Conservation (phyloP, 1,140 invertebrate species). For the Orius insidiosus region DNA sequence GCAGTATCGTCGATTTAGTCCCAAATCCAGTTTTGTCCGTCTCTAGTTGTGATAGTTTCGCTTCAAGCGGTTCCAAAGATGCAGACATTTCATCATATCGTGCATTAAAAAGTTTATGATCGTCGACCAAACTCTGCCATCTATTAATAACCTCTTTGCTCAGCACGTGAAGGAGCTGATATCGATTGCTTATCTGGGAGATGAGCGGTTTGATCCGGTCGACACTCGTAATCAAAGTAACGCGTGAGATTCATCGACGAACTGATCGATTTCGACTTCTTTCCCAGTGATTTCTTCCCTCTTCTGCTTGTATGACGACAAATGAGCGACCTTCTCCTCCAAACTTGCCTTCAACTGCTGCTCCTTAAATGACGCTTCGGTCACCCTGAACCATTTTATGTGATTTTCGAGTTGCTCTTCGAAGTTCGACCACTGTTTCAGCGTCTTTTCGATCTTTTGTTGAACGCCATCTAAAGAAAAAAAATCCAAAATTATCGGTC, state of each 20-base stretch:
- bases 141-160: conserved; percentile 78
- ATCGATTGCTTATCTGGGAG: conserved; percentile 74
- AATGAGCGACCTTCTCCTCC: conserved; percentile 57
- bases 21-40: conserved; percentile 23
- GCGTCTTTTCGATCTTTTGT: conserved; percentile 48
- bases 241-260: conserved; percentile 76
- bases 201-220: conserved; percentile 75
- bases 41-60: conserved; percentile 38
- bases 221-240: conserved; percentile 68
- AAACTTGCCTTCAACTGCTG: conserved; percentile 65
- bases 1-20: conserved; percentile 44
- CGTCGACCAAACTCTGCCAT: conserved; percentile 68
- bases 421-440: conserved; percentile 75
- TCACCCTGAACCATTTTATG: conserved; percentile 66
- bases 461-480: conserved; percentile 33
- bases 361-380: conserved; percentile 68
- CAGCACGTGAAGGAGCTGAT: conserved; percentile 62
- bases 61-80: conserved; percentile 62
- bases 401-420: conserved; percentile 61
- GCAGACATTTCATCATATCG: conserved; percentile 53
- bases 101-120: conserved; percentile 65
- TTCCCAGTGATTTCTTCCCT: conserved; percentile 55
- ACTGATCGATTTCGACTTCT: conserved; percentile 69
- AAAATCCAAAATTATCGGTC: conserved; percentile 1
- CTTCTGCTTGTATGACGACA: conserved; percentile 53